Evolutionary conservation across 2,888 invertebrate species (phyloP), one percentile per base, ranked within the genome.

Genomic region (Salticus scenicus): DNA sequence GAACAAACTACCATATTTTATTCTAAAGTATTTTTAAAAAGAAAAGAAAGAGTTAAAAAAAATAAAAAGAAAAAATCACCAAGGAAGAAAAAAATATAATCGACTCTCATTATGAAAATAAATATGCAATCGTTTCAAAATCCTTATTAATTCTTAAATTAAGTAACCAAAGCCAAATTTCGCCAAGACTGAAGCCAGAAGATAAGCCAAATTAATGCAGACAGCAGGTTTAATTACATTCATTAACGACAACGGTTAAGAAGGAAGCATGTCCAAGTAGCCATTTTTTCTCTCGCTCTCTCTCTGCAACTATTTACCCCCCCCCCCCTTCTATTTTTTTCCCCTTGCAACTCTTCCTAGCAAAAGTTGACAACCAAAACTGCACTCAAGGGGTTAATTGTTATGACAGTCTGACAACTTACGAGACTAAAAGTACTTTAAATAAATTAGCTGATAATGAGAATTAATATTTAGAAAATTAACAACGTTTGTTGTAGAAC

Each of bases 401-500:
- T 78, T 84, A 77, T 84, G 83, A 84, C 83, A 84, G 73, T 37
- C 63, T 84, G 77, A 77, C 77, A 69, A 77, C 57, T 72, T 69
- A 69, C 51, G 77, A 31, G 73, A 37, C 83, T 84, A 84, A 84
- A 84, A 77, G 83, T 77, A 77, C 83, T 84, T 77, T 84, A 84
- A 84, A 84, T 84, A 84, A 84, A 84, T 84, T 84, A 84, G 77
- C 83, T 84, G 83, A 77, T 84, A 84, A 84, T 84, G 83, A 84
- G 83, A 84, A 84, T 84, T 84, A 84, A 84, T 84, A 84, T 84
- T 84, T 84, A 73, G 83, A 73, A 84, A 84, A 84, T 77, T 84
- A 77, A 69, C 73, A 66, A 73, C 72, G 66, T 67, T 75, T 67
- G 67, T 77, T 80, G 73, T 84, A 64, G 33, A 30, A 37, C 17